A percentile compares a stretch with the other conserved stretches of the same genome.
These are phyloP conservation scores for Adelognathus sp. DNA, from an alignment of 2,888 invertebrate genomes.

Conservation along the genomic window DNA sequence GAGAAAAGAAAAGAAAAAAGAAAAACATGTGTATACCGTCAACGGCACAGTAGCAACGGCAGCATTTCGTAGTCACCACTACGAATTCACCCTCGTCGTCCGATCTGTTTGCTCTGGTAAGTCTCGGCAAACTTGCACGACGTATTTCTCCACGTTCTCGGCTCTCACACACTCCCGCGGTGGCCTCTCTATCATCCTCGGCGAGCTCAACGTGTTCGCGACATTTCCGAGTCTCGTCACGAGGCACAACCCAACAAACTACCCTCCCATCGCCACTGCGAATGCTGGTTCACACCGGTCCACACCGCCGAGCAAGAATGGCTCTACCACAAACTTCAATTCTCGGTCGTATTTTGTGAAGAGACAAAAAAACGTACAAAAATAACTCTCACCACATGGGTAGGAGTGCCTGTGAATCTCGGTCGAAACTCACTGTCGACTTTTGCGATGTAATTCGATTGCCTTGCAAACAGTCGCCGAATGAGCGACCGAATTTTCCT, in stretches of 20 bases:
- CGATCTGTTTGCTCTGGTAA: slow-evolving; percentile 54
- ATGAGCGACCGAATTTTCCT: no score
- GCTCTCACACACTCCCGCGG: slow-evolving; percentile 22
- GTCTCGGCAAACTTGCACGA: slow-evolving; percentile 46
- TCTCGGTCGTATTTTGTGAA: slow-evolving; percentile 19
- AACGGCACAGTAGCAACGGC: background rate
- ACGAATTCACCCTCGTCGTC: slow-evolving; percentile 40
- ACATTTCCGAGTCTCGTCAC: slow-evolving; percentile 50
- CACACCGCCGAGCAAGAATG: background rate
- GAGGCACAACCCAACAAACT: slow-evolving; percentile 35
- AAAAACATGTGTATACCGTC: background rate
- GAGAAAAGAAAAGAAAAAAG: slow-evolving; percentile 5
- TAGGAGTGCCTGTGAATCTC: background rate
- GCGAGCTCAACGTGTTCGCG: slow-evolving; percentile 32
- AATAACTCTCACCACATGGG: background rate
- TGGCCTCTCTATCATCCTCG: background rate
- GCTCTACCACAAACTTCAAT: background rate
- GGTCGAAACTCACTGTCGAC: background rate
- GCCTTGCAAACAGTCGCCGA: no score
- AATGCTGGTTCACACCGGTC: background rate
- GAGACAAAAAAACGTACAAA: background rate
- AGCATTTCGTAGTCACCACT: slow-evolving; percentile 11
- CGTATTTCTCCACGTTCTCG: slow-evolving; percentile 20
- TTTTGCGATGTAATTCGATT: no score
- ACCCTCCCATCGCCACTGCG: slow-evolving; percentile 19